Evolutionary conservation across 2,888 invertebrate genomes (phyloP).

Genomic region (Ormyrus thymus): DNA sequence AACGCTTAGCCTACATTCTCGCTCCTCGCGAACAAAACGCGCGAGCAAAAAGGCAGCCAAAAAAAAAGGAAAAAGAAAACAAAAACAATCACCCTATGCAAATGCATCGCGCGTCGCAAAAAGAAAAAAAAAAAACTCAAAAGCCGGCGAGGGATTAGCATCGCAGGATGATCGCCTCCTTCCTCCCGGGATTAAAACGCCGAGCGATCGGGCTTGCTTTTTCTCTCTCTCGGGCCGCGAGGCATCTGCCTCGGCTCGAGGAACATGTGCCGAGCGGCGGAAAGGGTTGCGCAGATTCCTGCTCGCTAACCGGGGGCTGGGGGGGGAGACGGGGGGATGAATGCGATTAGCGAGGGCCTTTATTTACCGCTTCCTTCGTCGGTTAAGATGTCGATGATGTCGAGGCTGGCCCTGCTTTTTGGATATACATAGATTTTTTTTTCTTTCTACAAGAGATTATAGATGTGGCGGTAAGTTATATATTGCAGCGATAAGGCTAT

Average conservation of each 20-base stretch:
- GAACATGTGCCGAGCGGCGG: slow-evolving; percentile 68
- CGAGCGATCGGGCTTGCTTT: neutral
- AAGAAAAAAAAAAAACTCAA: slow-evolving; percentile 7
- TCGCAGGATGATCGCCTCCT: slow-evolving; percentile 5
- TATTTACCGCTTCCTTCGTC: slow-evolving; percentile 14
- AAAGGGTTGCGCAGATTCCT: slow-evolving; percentile 68
- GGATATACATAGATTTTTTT: neutral
- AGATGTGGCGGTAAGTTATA: neutral
- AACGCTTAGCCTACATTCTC: too few species aligned
- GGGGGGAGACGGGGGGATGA: slow-evolving; percentile 65
- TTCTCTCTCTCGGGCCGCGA: neutral
- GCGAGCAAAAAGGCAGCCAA: too few species aligned
- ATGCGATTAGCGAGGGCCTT: slow-evolving; percentile 68
- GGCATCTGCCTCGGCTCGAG: slow-evolving; percentile 53
- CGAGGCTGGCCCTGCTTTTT: neutral
- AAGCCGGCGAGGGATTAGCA: slow-evolving; percentile 4
- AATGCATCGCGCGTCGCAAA: too few species aligned
- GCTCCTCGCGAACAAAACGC: too few species aligned
- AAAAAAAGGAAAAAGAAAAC: too few species aligned
- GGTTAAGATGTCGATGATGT: too few species aligned
- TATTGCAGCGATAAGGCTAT: slow-evolving; percentile 21
- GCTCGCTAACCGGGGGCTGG: slow-evolving; percentile 57
- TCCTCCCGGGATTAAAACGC: slow-evolving; percentile 9
- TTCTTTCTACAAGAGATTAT: neutral
- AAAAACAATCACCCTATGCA: too few species aligned